phyloP scores from a whole-genome alignment of 2,113 vertebrate species.

The Axis porcinus region DNA sequence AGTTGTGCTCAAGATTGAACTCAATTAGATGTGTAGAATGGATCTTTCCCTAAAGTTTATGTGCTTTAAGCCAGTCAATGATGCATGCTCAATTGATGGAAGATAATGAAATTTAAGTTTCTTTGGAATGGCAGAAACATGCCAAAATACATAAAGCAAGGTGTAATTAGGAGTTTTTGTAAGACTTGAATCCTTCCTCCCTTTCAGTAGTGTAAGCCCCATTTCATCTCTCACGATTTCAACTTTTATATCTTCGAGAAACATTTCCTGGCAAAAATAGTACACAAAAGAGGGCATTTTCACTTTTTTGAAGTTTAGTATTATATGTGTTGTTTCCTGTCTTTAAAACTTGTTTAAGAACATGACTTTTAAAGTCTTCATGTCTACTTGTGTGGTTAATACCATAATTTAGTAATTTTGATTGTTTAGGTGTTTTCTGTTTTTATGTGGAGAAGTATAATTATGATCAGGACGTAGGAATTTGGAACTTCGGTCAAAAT shows the following conservation, averaged over 20 bases:
- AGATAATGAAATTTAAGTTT: constrained; percentile 1
- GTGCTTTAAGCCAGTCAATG: background rate
- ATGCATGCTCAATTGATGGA: background rate
- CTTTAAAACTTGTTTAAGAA: background rate
- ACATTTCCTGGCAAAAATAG: background rate
- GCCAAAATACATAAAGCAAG: background rate
- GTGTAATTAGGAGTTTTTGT: background rate
- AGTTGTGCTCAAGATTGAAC: background rate
- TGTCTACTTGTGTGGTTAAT: background rate
- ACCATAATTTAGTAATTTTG: background rate
- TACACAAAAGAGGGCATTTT: background rate
- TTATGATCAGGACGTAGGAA: background rate
- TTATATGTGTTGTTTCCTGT: background rate
- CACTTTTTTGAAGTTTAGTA: background rate
- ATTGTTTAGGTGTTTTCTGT: background rate
- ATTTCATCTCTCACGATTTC: background rate
- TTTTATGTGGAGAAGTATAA: background rate
- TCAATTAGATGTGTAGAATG: background rate
- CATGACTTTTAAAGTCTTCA: background rate
- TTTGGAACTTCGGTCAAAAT: background rate
- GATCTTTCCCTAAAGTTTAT: background rate
- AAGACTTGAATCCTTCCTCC: background rate
- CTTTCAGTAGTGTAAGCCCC: background rate
- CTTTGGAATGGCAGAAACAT: background rate
- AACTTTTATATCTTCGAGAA: background rate